Evolutionary conservation across 2,888 invertebrate species (phyloP), one percentile per base, ranked within the genome.

Genomic region (Lasius fuliginosus): DNA sequence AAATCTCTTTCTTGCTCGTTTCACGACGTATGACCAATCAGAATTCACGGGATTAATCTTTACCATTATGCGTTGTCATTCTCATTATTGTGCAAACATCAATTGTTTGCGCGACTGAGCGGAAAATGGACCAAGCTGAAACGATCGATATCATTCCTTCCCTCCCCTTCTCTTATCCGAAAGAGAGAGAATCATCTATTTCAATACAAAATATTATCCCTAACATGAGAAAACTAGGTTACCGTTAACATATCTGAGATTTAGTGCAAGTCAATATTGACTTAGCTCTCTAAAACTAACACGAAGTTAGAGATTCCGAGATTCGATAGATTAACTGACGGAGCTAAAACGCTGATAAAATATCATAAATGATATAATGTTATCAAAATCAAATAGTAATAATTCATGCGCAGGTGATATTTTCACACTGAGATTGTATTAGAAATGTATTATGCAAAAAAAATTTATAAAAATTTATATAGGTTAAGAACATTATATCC

Each of bases 261-360:
- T 67, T 56, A 49, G 67, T 64, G 56, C 58, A 27, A 68, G 71
- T 87, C 82, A 87, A 89, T 82, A 82, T 88, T 87, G 82, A 88
- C 68, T 83, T 67, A 82, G 68, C 73, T 79, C 79, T 79, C 69
- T 76, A 40, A 67, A 60, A 76, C n/a, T 69, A 65, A 62, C 62
- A 62, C 27, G 68, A 64, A 69, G 71, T 67, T 36, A 36, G 42
- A 73, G 30, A 71, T 23, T 8, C 8, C 56, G 3, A 4, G 36
- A 36, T 36, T 36, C 18, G 56, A 74, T 46, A 60, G 74, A 42
- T 81, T 60, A 60, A 73, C 33, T 12, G 60, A 60, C 23, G 33
- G 1, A 60, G 46, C 8, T 33, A 74, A 36, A 67, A 73, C 18
- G 53, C 4, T 23, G 53, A 40, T 69, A n/a, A 73, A 46, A 71